Conservation (phyloP, 2,888 invertebrate species). For the Ecliptopera silaceata region DNA sequence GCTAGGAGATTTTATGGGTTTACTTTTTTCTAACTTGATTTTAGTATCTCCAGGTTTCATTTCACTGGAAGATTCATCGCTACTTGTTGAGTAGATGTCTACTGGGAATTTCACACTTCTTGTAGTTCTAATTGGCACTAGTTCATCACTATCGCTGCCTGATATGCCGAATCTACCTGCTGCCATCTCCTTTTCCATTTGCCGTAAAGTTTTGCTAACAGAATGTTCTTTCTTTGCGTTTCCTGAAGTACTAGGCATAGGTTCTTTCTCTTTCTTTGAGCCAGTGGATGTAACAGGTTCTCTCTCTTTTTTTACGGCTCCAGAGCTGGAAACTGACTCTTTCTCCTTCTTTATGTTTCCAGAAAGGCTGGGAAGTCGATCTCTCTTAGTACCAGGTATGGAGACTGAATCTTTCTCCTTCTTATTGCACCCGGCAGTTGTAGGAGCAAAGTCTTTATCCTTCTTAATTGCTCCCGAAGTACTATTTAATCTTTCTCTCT, state of each 20-base stretch:
- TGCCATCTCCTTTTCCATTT: slow-evolving; percentile 89
- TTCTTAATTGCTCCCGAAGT: slow-evolving; percentile 44
- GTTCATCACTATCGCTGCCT: slow-evolving; percentile 91
- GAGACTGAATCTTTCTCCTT: slow-evolving; percentile 8
- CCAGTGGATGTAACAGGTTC: slow-evolving; percentile 3
- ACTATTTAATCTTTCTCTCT: slow-evolving; percentile 16
- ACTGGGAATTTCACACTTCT: slow-evolving; percentile 84
- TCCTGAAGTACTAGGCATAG: slow-evolving; percentile 12
- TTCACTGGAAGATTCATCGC: slow-evolving; percentile 75
- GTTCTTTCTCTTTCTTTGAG: slow-evolving; percentile 39
- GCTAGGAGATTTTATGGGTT: slow-evolving; percentile 84
- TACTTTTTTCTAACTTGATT: slow-evolving; percentile 46
- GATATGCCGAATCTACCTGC: slow-evolving; percentile 81
- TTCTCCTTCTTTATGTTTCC: slow-evolving; percentile 11
- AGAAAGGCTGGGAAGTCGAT: slow-evolving; percentile 14
- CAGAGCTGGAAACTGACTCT: neutral
- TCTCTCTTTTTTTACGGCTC: slow-evolving; percentile 55
- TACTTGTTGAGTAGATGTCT: slow-evolving; percentile 93
- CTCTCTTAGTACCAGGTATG: slow-evolving; percentile 3
- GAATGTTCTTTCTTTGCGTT: slow-evolving; percentile 62
- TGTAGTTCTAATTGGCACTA: slow-evolving; percentile 85
- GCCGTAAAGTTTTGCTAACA: slow-evolving; percentile 85
- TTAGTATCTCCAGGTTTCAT: slow-evolving; percentile 80
- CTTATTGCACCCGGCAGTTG: neutral
- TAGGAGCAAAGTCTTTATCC: slow-evolving; percentile 9